Evolutionary conservation across 2,797 vertebrate genomes (phyloP), one percentile per base, ranked within the genome.

Genomic region (Acanthurus leucopareius): DNA sequence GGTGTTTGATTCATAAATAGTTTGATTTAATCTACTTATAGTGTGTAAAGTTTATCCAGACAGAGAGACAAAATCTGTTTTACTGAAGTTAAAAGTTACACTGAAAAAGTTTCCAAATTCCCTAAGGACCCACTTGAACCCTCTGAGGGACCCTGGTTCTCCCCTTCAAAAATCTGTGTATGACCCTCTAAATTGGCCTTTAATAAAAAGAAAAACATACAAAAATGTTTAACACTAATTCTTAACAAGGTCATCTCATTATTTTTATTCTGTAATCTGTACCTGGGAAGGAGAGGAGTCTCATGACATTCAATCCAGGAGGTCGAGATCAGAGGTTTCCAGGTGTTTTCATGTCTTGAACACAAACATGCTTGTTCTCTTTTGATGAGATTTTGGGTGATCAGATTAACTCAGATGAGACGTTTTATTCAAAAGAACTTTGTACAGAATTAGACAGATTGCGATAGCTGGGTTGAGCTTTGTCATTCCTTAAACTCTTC

Each of bases 371-470:
- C 7, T 1, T 51, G 63, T 48, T 73, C 49, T 53, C 8, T 0
- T 75, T 60, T 75, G 58, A 86, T 84, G 61, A 80, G 57, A 80
- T 80, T 84, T 68, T 66, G n/a, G 49, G 16, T 73, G 68, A 82
- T 75, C 51, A 64, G 14, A 75, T 86, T 68, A 69, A 44, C 25
- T 60, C 47, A 3, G 79, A 65, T 17, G 47, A 32, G 56, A n/a
- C 1, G 0, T 32, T 42, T n/a, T 19, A 59, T 71, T 51, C 13
- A 13, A 74, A 64, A 14, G 28, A 56, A 47, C 15, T 51, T 69
- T 11, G 63, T 56, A 25, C 52, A 66, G 61, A 81, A 77, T 75
- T 56, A 74, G 40, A 74, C 32, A 63, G 56, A 59, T 22, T 17
- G 5, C 49, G n/a, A 56, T 47, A 14, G 65, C 62, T 49, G 38